phyloP scores from a whole-genome alignment of 2,113 vertebrate species.

The Scartelaos histophorus region DNA sequence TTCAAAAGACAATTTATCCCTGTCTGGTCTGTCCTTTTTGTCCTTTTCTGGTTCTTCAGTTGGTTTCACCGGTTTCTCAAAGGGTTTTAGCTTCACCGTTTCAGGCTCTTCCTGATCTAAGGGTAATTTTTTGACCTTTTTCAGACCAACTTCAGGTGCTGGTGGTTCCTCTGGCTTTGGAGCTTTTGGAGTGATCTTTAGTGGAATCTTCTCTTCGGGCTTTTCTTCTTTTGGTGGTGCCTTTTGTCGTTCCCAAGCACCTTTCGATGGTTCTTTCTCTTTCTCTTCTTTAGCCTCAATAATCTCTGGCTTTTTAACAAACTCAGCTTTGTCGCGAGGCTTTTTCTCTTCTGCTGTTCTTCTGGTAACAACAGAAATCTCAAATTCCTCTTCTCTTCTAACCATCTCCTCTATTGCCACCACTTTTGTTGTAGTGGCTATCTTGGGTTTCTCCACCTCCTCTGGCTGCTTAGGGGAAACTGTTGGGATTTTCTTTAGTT shows the following conservation, averaged over 20 bases:
- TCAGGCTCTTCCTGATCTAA: slow-evolving; percentile 68
- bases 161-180: slow-evolving; percentile 55
- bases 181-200: slow-evolving; percentile 60
- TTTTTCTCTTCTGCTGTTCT: slow-evolving; percentile 53
- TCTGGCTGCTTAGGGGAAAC: slow-evolving; percentile 65
- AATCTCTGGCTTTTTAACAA: slow-evolving; percentile 51
- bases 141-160: slow-evolving; percentile 43
- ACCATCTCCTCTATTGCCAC: slow-evolving; percentile 47
- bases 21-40: slow-evolving; percentile 75
- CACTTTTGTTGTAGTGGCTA: slow-evolving; percentile 48
- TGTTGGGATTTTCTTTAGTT: slow-evolving; percentile 72
- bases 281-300: slow-evolving; percentile 42
- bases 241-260: slow-evolving; percentile 56
- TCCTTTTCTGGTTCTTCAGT: slow-evolving; percentile 63
- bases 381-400: slow-evolving; percentile 68
- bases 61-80: slow-evolving; percentile 69
- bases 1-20: slow-evolving; percentile 63
- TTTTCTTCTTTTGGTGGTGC: slow-evolving; percentile 44
- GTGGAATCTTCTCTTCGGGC: slow-evolving; percentile 57
- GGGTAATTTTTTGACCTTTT: slow-evolving; percentile 73
- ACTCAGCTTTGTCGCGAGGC: slow-evolving; percentile 47
- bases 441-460: slow-evolving; percentile 60
- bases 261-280: slow-evolving; percentile 45
- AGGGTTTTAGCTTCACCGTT: slow-evolving; percentile 74
- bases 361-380: slow-evolving; percentile 51